phyloP scores from a whole-genome alignment of 2,113 vertebrate genomes.

The Mastomys natalensis region DNA sequence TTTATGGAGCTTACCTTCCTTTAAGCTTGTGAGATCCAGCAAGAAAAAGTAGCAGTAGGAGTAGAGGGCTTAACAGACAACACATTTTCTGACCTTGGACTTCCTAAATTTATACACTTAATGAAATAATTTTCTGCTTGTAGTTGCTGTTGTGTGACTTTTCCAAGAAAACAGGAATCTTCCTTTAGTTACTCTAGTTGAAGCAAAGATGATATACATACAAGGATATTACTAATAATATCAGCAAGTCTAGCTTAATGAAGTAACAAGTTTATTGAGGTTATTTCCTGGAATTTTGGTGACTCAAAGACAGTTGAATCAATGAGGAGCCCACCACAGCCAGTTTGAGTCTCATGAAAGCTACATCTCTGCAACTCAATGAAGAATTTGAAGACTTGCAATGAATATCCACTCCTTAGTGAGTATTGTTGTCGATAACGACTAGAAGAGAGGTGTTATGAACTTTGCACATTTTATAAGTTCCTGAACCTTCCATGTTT shows the following conservation, averaged over 20 bases:
- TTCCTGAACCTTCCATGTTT: neutral
- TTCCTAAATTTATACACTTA: neutral
- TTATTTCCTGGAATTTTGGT: neutral
- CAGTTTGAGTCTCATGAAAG: neutral
- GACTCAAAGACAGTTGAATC: neutral
- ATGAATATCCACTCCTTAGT: neutral
- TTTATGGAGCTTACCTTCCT: no score
- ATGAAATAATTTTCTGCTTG: neutral
- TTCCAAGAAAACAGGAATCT: neutral
- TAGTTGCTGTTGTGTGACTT: neutral
- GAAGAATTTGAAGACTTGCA: no score
- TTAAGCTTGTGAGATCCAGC: accelerated
- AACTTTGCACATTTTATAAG: neutral
- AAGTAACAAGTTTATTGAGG: no score
- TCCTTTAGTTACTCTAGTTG: neutral
- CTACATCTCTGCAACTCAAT: neutral
- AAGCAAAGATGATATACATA: neutral
- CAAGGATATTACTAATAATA: neutral
- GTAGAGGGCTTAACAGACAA: accelerated
- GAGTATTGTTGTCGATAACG: neutral
- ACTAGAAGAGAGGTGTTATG: neutral
- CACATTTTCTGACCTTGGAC: neutral
- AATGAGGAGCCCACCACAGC: no score
- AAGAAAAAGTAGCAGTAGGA: neutral
- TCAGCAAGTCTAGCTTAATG: neutral